phyloP scores from a whole-genome alignment of 2,888 invertebrate species.

The Aphodius sticticus region DNA sequence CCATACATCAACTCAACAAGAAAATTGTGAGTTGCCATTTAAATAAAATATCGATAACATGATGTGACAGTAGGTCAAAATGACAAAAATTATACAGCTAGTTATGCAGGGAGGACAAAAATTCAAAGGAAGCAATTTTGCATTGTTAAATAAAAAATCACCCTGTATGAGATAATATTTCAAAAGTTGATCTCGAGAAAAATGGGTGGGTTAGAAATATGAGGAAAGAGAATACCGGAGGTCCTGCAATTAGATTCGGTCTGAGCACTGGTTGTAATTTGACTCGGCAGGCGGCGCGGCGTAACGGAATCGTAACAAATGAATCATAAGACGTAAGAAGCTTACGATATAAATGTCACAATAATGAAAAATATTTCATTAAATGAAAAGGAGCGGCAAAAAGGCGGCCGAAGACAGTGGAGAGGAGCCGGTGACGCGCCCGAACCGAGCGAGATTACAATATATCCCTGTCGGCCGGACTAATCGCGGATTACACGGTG shows the following conservation, averaged over 20 bases:
- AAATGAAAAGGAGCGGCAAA: constrained; percentile 32
- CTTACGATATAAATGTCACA: constrained; percentile 42
- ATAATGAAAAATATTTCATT: constrained; percentile 44
- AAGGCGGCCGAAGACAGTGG: constrained; percentile 16
- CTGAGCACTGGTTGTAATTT: constrained; percentile 28
- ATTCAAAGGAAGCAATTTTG: no score
- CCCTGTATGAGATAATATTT: not conserved
- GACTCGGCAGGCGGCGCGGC: constrained; percentile 27
- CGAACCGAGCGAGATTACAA: constrained; percentile 41
- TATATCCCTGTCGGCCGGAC: constrained; percentile 44
- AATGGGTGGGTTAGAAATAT: constrained; percentile 10
- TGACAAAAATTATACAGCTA: no score
- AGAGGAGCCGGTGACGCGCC: constrained; percentile 23
- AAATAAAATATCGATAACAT: no score
- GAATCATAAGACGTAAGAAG: constrained; percentile 41
- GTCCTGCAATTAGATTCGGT: constrained; percentile 35
- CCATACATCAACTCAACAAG: no score
- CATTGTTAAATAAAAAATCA: not conserved
- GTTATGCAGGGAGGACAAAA: no score
- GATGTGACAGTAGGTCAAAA: no score
- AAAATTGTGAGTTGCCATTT: no score
- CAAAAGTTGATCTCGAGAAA: constrained; percentile 9
- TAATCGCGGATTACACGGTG: constrained; percentile 45
- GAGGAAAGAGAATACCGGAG: constrained; percentile 25
- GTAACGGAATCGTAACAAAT: constrained; percentile 36